phyloP scores from a whole-genome alignment of 2,797 vertebrate genomes.

The Alca torda region DNA sequence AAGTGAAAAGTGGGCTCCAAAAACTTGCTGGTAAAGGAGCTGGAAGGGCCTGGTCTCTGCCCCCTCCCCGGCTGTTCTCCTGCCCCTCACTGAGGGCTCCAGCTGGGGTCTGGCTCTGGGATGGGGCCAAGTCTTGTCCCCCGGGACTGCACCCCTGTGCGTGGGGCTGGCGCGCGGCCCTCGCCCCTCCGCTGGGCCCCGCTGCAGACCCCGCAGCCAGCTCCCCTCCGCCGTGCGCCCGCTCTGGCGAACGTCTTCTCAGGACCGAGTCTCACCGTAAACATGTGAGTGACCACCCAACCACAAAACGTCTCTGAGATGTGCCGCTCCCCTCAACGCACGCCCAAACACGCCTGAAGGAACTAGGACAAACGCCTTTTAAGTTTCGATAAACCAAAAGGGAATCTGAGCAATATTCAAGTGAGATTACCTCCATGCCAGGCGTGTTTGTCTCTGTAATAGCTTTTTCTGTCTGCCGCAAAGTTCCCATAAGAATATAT shows the following conservation, averaged over 20 bases:
- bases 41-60: neutral
- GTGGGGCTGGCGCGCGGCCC: fast-evolving
- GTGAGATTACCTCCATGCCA: neutral
- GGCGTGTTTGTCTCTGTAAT: neutral
- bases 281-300: fast-evolving
- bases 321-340: fast-evolving
- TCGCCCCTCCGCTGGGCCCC: neutral
- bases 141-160: neutral
- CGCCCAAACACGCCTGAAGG: fast-evolving
- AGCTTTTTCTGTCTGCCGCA: neutral
- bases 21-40: neutral
- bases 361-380: neutral
- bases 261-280: neutral
- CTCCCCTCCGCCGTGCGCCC: neutral
- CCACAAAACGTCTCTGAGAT: fast-evolving
- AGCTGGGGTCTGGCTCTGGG: neutral
- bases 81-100: neutral
- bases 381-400: neutral
- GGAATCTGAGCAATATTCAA: neutral
- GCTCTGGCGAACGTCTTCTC: neutral
- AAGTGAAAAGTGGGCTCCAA: neutral
- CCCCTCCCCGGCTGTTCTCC: fast-evolving
- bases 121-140: too few species aligned
- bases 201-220: neutral
- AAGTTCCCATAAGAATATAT: neutral